phyloP scores from a whole-genome alignment of 2,888 invertebrate species.

The Leptinotarsa tumamoca region DNA sequence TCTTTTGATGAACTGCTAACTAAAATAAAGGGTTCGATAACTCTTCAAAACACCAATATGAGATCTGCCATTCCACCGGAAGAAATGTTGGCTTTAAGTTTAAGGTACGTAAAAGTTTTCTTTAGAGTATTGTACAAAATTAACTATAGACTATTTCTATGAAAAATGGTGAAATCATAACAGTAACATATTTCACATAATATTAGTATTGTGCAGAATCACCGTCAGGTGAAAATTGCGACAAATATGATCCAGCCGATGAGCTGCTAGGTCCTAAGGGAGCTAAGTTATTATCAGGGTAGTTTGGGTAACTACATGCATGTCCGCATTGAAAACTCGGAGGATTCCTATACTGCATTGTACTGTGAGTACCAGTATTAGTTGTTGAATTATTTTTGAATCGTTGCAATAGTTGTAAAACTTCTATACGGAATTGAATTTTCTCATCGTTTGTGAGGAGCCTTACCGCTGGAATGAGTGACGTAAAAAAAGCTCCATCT shows the following conservation, averaged over 20 bases:
- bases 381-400: conserved; percentile 3
- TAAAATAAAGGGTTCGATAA: conserved; percentile 23
- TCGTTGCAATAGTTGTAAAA: conserved; percentile 26
- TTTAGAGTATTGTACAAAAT: conserved; percentile 25
- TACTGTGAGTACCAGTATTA: conserved; percentile 11
- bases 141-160: conserved; percentile 13
- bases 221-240: conserved; percentile 19
- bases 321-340: conserved; percentile 25
- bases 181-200: conserved; percentile 25
- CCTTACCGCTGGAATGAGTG: conserved; percentile 23
- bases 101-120: conserved; percentile 19
- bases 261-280: conserved; percentile 27
- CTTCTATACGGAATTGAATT: conserved; percentile 23
- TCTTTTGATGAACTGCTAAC: conserved; percentile 22
- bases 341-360: conserved; percentile 16
- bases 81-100: conserved; percentile 26
- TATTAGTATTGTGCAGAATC: conserved; percentile 19
- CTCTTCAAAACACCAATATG: conserved; percentile 28
- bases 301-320: conserved; percentile 23
- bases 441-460: conserved; percentile 25
- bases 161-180: conserved; percentile 21
- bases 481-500: conserved; percentile 21
- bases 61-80: conserved; percentile 23
- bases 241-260: conserved; percentile 28
- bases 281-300: conserved; percentile 24